Evolutionary conservation across 2,888 invertebrate species (phyloP).

Genomic region (Phortica magna): DNA sequence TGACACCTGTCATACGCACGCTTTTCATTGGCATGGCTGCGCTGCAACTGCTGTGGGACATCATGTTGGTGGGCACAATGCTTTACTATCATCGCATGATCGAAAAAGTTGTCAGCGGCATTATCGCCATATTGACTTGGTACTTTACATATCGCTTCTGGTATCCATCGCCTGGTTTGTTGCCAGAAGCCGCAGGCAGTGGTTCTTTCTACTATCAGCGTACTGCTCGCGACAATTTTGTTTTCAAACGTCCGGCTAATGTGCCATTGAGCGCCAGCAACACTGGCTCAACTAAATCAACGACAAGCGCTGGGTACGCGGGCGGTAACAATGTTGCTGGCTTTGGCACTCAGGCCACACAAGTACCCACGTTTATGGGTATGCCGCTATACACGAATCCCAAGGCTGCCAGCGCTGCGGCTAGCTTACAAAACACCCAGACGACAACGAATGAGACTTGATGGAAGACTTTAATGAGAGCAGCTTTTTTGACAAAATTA

Average conservation of each 20-base stretch:
- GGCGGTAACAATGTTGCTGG: conserved; percentile 29
- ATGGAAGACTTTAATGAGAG: background rate
- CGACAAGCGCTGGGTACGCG: conserved; percentile 37
- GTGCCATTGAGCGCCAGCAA: conserved; percentile 48
- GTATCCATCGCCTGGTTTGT: conserved; percentile 82
- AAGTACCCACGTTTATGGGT: conserved; percentile 86
- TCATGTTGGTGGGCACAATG: conserved; percentile 95
- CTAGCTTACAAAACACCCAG: conserved; percentile 50
- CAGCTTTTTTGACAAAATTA: conserved; percentile 7
- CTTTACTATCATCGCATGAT: conserved; percentile 97
- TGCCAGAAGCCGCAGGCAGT: conserved; percentile 87
- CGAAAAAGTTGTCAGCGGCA: conserved; percentile 94
- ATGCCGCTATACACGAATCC: conserved; percentile 83
- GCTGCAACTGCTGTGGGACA: conserved; percentile 93
- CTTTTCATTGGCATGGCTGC: conserved; percentile 88
- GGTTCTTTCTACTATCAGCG: conserved; percentile 89
- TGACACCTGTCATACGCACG: conserved; percentile 89
- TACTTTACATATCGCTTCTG: conserved; percentile 91
- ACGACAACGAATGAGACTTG: conserved; percentile 34
- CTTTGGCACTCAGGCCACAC: conserved; percentile 43
- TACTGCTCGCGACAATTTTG: conserved; percentile 71
- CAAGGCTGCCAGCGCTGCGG: conserved; percentile 52
- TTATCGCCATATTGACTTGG: conserved; percentile 93
- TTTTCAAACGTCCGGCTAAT: conserved; percentile 70
- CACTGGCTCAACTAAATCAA: conserved; percentile 50